Evolutionary conservation across 2,888 invertebrate species (phyloP).

Genomic region (Acanthoscelides obtectus): DNA sequence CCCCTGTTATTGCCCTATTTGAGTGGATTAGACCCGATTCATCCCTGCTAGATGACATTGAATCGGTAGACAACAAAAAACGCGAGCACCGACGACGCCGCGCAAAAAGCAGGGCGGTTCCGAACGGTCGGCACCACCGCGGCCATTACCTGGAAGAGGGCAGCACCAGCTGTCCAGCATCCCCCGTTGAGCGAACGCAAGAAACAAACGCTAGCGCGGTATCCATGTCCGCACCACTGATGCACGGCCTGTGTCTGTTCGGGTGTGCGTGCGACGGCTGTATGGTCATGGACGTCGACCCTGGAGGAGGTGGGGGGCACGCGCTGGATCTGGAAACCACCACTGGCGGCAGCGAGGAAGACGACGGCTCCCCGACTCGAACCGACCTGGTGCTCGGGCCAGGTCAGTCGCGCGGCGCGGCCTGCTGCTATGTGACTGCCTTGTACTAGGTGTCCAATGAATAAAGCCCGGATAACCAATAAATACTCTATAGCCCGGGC

Average conservation of each 20-base stretch:
- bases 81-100: neutral
- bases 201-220: neutral
- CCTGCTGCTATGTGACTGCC: neutral
- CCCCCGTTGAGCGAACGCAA: neutral
- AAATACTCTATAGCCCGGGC: too few relatives aligned
- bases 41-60: neutral
- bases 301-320: slow-evolving; percentile 32
- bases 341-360: too few relatives aligned
- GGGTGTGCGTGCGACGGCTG: slow-evolving; percentile 44
- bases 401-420: slow-evolving; percentile 51
- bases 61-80: neutral
- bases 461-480: neutral
- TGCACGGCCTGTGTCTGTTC: slow-evolving; percentile 41
- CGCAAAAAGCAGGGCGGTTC: neutral
- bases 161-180: neutral
- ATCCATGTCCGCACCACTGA: neutral
- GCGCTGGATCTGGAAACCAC: slow-evolving; percentile 17
- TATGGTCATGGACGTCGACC: slow-evolving; percentile 40
- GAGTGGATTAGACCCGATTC: neutral
- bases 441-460: neutral
- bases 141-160: neutral
- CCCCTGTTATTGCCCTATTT: neutral
- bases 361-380: slow-evolving; percentile 26
- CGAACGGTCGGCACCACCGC: neutral
- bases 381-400: slow-evolving; percentile 43